Evolutionary conservation across 2,113 vertebrate species (phyloP).

Genomic region (Thamnophis sirtalis): DNA sequence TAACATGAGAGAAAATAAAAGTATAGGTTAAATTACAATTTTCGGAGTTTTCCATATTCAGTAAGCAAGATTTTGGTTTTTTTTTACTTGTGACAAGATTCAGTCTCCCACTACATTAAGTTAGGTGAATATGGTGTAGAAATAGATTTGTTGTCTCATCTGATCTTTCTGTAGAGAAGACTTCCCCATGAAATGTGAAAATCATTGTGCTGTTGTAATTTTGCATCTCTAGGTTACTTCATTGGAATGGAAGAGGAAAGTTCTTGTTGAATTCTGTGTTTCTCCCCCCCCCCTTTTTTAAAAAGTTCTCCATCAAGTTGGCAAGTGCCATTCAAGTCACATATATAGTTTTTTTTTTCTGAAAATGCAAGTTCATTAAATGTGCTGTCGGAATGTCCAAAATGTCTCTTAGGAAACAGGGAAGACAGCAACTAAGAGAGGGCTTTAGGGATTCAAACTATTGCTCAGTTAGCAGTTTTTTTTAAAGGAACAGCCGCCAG

Average conservation of each 20-base stretch:
- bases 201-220: not conserved
- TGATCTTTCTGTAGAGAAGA: not conserved
- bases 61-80: not conserved
- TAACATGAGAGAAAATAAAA: not conserved
- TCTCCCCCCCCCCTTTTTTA: not conserved
- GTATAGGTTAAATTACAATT: not conserved
- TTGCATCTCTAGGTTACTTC: no score
- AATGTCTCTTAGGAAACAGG: slow-evolving; percentile 21
- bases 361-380: slow-evolving; percentile 59
- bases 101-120: not conserved
- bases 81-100: not conserved
- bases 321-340: slow-evolving; percentile 50
- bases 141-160: not conserved
- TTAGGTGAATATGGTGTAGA: not conserved
- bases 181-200: not conserved
- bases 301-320: slow-evolving; percentile 32
- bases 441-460: slow-evolving; percentile 8
- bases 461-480: not conserved
- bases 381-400: not conserved
- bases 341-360: slow-evolving; percentile 52
- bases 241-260: slow-evolving; percentile 41
- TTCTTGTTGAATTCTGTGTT: slow-evolving; percentile 36
- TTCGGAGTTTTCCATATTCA: not conserved
- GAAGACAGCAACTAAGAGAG: not conserved
- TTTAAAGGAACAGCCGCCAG: slow-evolving; percentile 10